These are phyloP conservation scores for Hoplostethus atlanticus DNA, from an alignment of 2,797 vertebrate genomes.

Conservation along the genomic window DNA sequence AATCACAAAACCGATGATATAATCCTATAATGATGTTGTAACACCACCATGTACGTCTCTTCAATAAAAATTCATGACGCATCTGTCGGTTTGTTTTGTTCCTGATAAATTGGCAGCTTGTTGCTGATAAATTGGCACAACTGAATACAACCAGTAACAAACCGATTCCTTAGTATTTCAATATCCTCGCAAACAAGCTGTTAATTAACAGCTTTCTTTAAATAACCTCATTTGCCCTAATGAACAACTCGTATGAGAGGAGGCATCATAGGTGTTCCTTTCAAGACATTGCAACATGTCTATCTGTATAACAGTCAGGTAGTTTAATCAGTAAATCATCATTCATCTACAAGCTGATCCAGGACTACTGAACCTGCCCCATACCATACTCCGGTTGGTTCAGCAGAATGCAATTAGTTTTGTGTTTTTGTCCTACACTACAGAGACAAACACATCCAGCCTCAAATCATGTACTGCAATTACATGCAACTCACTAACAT, in stretches of 20 bases:
- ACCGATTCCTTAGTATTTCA: conserved; percentile 38
- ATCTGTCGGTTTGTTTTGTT: conserved; percentile 42
- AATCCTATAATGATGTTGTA: conserved; percentile 56
- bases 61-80: conserved; percentile 64
- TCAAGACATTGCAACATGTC: conserved; percentile 17
- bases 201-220: conserved; percentile 59
- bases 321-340: conserved; percentile 53
- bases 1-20: conserved; percentile 21
- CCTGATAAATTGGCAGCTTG: conserved; percentile 33
- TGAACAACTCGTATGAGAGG: conserved; percentile 25
- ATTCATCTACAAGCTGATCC: conserved; percentile 32
- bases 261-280: conserved; percentile 47
- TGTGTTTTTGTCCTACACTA: conserved; percentile 13
- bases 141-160: conserved; percentile 28
- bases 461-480: conserved; percentile 62
- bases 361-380: background rate
- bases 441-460: conserved; percentile 39
- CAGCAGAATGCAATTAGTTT: conserved; percentile 51
- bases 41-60: conserved; percentile 58
- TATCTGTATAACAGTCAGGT: conserved; percentile 57
- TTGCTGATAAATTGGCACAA: conserved; percentile 45
- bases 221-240: conserved; percentile 46
- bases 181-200: conserved; percentile 34
- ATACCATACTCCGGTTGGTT: conserved; percentile 6
- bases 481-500: conserved; percentile 72